Percentiles rank a stretch among this genome's conserved stretches.
Evolutionary conservation across 2,888 invertebrate genomes (phyloP).

Genomic region (Dryococelus australis): DNA sequence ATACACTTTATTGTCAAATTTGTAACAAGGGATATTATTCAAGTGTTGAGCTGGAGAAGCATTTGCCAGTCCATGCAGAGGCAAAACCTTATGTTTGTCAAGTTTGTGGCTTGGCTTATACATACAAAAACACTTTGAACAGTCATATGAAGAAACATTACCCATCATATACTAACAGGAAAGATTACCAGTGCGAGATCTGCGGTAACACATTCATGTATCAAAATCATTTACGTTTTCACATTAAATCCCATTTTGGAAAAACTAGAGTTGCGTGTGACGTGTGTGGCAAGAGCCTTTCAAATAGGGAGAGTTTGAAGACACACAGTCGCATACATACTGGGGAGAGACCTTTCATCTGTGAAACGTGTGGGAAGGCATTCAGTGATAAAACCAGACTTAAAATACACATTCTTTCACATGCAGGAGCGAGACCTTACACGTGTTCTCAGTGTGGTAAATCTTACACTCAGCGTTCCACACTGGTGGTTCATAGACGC

Average conservation of each 20-base stretch:
- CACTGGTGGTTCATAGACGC: conserved; percentile 67
- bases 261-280: conserved; percentile 27
- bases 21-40: conserved; percentile 60
- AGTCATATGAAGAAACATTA: conserved; percentile 48
- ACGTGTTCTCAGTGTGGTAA: conserved; percentile 53
- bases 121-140: conserved; percentile 38
- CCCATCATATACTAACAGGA: conserved; percentile 39
- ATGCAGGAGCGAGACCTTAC: conserved; percentile 51
- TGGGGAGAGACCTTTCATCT: conserved; percentile 42
- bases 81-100: conserved; percentile 42
- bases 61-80: conserved; percentile 56
- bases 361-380: conserved; percentile 51
- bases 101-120: conserved; percentile 38
- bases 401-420: conserved; percentile 52
- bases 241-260: conserved; percentile 33
- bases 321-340: conserved; percentile 34
- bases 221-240: neutral
- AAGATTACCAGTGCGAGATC: conserved; percentile 47
- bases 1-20: conserved; percentile 51
- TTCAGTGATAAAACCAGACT: conserved; percentile 52
- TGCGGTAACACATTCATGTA: conserved; percentile 30
- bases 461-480: conserved; percentile 62
- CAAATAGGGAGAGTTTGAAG: neutral
- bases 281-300: conserved; percentile 32
- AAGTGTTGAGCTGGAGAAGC: conserved; percentile 59